These are phyloP conservation scores for Drosophila murphyi DNA, from an alignment of 1,140 invertebrate species.

Conservation along the genomic window DNA sequence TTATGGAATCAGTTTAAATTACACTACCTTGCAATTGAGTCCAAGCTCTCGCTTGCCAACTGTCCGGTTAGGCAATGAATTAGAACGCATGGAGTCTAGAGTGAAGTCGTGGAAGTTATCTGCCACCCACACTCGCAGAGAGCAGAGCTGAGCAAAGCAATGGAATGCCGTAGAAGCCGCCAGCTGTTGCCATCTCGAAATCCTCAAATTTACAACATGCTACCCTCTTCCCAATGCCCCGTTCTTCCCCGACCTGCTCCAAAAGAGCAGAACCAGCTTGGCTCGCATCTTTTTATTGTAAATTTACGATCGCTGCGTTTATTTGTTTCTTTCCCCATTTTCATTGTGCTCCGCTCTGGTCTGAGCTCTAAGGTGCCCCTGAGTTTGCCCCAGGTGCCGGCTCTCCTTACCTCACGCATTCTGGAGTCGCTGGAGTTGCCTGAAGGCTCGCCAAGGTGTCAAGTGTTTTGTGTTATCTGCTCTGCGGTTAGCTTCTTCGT, in stretches of 20 bases:
- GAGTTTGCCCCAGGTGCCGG: conserved; percentile 5
- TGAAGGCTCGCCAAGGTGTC: conserved; percentile 61
- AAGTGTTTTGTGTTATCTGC: conserved; percentile 73
- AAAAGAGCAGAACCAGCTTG: not conserved
- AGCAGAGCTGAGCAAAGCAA: not conserved
- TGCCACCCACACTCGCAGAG: conserved; percentile 44
- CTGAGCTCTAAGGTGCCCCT: conserved; percentile 1
- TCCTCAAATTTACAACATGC: conserved; percentile 72
- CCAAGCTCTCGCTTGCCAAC: not conserved
- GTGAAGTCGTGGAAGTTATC: conserved; percentile 15
- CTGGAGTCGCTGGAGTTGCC: conserved; percentile 11
- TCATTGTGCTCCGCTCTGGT: conserved; percentile 49
- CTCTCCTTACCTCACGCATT: conserved; percentile 39
- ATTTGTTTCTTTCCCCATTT: conserved; percentile 52
- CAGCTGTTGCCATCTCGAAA: conserved; percentile 77
- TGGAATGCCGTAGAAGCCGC: conserved; percentile 16
- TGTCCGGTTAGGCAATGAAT: conserved; percentile 42
- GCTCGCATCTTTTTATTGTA: conserved; percentile 39
- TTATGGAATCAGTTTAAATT: conserved; percentile 21
- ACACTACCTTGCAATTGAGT: conserved; percentile 23
- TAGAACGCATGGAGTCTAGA: conserved; percentile 39
- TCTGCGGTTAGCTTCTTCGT: conserved; percentile 62
- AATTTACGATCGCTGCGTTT: conserved; percentile 74
- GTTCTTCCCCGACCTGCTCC: not conserved
- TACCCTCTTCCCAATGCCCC: not conserved